phyloP scores from a whole-genome alignment of 2,113 vertebrate genomes.

The Corvus cornix region DNA sequence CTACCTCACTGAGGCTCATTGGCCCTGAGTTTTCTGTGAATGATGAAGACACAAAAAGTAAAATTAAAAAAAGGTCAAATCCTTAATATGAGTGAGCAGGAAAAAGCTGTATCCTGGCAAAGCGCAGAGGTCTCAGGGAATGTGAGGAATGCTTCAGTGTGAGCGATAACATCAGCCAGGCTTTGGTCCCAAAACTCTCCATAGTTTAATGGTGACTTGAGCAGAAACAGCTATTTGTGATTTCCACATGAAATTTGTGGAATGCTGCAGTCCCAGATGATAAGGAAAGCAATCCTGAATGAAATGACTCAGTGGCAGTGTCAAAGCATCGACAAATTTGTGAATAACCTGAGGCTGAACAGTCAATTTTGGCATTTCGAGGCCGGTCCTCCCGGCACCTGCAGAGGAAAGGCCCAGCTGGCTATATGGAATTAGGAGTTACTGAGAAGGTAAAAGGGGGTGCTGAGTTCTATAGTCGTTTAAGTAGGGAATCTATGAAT shows the following conservation, averaged over 20 bases:
- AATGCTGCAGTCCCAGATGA: background rate
- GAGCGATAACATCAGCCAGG: background rate
- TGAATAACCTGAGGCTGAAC: background rate
- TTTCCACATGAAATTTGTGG: background rate
- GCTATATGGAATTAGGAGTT: background rate
- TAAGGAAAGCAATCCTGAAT: background rate
- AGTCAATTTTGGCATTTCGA: background rate
- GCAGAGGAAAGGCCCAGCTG: background rate
- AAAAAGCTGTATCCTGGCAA: background rate
- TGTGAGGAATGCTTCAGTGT: rapidly evolving
- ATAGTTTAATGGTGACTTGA: background rate
- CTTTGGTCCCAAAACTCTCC: background rate
- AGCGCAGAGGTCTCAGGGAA: rapidly evolving
- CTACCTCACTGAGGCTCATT: background rate
- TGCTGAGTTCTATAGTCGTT: background rate
- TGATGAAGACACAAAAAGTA: background rate
- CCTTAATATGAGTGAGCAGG: background rate
- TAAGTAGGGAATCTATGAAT: background rate
- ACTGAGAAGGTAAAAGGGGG: background rate
- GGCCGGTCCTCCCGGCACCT: rapidly evolving
- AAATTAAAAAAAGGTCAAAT: background rate
- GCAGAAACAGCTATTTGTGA: background rate
- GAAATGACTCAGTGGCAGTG: background rate
- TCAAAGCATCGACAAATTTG: background rate
- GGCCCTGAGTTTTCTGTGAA: background rate